Base-by-base conservation (phyloP, 2,113 vertebrate species). In the Cyrtonyx montezumae region DNA sequence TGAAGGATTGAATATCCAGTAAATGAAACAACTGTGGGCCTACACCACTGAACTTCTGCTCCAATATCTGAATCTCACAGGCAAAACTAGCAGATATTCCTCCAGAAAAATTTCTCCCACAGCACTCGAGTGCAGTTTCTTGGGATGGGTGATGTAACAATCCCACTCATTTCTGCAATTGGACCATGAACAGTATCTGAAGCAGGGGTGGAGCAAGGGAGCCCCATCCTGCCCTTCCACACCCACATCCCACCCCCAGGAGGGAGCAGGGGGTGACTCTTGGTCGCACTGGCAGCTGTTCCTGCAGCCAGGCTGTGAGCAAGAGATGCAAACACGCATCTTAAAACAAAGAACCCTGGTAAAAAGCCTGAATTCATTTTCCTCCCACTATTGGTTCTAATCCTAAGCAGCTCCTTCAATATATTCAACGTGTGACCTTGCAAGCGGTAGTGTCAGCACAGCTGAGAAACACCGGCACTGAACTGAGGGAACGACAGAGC, bases 181-280 rank as follows among this genome's bases (percentile, higher is more conserved):
- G 26, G 6, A 49, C 61, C n/a, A 10, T 3, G 7, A 17, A 78
- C 37, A 11, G 6, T 34, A 90, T 30, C 34, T 90, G 32, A 37
- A 76, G 13, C 14, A 66, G 22, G 15, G 32, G 45, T 19, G 71
- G 26, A 0, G 0, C 5, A 79, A 75, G 6, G 7, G 11, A 74
- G 46, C 28, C 8, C 5, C 34, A 37, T 75, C 51, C 46, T 53
- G 59, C 4, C 19, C 63, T 25, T 62, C 59, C 59, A 26, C 59
- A 25, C 22, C 34, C 59, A 56, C 11, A 36, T 49, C 34, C 7
- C 19, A 89, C 43, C 25, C 56, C 5, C 46, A 45, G 7, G 56
- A 46, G 11, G 79, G 8, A 62, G 20, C 77, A 66, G 32, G 18
- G 3, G n/a, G 43, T 86, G 37, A 7, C 13, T 18, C 18, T 14